phyloP scores from a whole-genome alignment of 2,888 invertebrate species.

The Argyresthia albistria region DNA sequence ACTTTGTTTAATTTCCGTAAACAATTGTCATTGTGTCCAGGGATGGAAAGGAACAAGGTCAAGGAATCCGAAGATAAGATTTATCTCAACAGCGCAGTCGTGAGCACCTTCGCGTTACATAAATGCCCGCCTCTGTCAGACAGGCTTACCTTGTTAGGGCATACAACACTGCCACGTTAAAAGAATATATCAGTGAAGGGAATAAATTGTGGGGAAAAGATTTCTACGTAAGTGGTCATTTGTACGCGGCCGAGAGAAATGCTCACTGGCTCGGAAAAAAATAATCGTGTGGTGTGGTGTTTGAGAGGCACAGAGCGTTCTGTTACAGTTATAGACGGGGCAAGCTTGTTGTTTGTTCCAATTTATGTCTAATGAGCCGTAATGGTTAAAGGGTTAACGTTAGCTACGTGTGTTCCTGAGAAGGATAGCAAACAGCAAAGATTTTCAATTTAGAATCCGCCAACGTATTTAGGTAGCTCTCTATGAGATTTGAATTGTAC shows the following conservation, averaged over 20 bases:
- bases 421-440: too few relatives aligned
- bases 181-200: slow-evolving; percentile 50
- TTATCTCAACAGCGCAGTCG: slow-evolving; percentile 1
- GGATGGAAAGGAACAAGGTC: too few relatives aligned
- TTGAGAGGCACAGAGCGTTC: background rate
- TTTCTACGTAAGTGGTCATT: slow-evolving; percentile 60
- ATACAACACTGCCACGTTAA: slow-evolving; percentile 54
- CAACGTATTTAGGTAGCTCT: too few relatives aligned
- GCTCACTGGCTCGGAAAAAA: slow-evolving; percentile 58
- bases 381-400: background rate
- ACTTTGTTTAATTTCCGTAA: too few relatives aligned
- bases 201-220: slow-evolving; percentile 55
- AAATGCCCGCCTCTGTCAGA: slow-evolving; percentile 3
- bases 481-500: too few relatives aligned
- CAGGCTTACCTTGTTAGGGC: slow-evolving; percentile 42
- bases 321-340: background rate
- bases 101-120: slow-evolving; percentile 1
- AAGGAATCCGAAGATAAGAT: slow-evolving; percentile 2
- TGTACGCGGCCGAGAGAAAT: slow-evolving; percentile 62
- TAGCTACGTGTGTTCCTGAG: background rate
- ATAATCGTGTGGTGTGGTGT: slow-evolving; percentile 25
- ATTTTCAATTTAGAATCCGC: too few relatives aligned
- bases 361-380: too few relatives aligned
- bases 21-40: too few relatives aligned
- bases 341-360: background rate